These are phyloP conservation scores for Siderastrea siderea DNA, from an alignment of 92 coral and sea anemone species.

Conservation along the genomic window DNA sequence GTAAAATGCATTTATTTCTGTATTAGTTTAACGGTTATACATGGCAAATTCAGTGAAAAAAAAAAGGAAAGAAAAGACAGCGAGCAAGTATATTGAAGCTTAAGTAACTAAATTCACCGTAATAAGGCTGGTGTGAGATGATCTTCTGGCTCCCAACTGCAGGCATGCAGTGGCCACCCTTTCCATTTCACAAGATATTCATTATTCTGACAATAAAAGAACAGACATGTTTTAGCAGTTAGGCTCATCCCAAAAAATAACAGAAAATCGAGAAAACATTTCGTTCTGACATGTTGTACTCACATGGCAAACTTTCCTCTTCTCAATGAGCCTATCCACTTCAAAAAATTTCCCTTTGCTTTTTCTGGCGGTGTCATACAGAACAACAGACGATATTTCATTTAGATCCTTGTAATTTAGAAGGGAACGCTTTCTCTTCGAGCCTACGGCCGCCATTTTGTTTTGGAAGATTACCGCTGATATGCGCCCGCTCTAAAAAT, in stretches of 20 bases:
- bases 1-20: slow-evolving; percentile 25
- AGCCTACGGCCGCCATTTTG: slow-evolving; percentile 30
- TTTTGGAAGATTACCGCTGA: slow-evolving; percentile 39
- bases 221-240: slow-evolving; percentile 8
- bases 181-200: slow-evolving; percentile 60
- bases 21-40: slow-evolving; percentile 19
- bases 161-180: slow-evolving; percentile 55
- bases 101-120: slow-evolving; percentile 15
- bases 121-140: slow-evolving; percentile 29
- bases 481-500: slow-evolving; percentile 21
- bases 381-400: slow-evolving; percentile 8
- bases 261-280: slow-evolving; percentile 13
- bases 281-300: slow-evolving; percentile 26
- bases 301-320: slow-evolving; percentile 29
- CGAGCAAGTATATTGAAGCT: not conserved
- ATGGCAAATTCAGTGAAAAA: slow-evolving; percentile 14
- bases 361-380: slow-evolving; percentile 22
- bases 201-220: slow-evolving; percentile 42
- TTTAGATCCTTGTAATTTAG: slow-evolving; percentile 29
- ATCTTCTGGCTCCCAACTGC: slow-evolving; percentile 60
- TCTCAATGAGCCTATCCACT: slow-evolving; percentile 21
- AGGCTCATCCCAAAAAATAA: slow-evolving; percentile 9
- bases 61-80: slow-evolving; percentile 11
- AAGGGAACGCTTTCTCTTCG: slow-evolving; percentile 16
- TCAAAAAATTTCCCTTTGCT: slow-evolving; percentile 8